Evolutionary conservation across 2,797 vertebrate genomes (phyloP), one percentile per base, ranked within the genome.

Genomic region (Lacerta bilineata): DNA sequence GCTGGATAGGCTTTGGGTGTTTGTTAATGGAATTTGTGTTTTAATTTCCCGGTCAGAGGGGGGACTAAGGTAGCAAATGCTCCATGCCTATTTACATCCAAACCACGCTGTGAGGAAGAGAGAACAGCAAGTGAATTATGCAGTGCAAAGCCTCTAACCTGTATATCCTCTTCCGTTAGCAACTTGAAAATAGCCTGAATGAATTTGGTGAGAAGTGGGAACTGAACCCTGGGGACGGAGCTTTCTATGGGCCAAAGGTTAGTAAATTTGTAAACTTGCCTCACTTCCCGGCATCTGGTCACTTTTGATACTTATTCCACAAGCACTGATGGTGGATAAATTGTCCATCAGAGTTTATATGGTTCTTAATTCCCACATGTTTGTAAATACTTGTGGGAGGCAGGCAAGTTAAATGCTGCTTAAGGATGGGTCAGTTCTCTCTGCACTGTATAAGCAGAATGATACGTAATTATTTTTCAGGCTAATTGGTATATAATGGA

Each of bases 221-320:
- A 86, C 96, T 99, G 90, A 99, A 99, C 93, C 98, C 98, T 4
- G 99, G 99, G 0, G 99, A 99, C 84, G 99, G 99, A 86, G 99
- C 99, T 77, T 99, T 99, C 95, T 99, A 99, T 83, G 99, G 99
- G 90, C 99, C 99, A 87, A 99, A 99, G 98, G 99, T 99, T 93
- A 96, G 96, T 96, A 80, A 36, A 25, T 80, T 41, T 72, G 25
- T 80, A 75, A 29, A 1, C n/a, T n/a, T 36, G 5, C 15, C 33
- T 59, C 8, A 4, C 18, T 82, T 86, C 10, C 15, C 33, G 46
- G 17, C 5, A 17, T 11, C 23, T 15, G 23, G 1, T 36, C 10
- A 41, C 29, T n/a, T 77, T 68, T 69, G 43, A 64, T n/a, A 77
- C 17, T 88, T n/a, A 20, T 78, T 41, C 43, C 33, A n/a, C 61